These are phyloP conservation scores for Rhodeus uyekii DNA, from an alignment of 2,797 vertebrate species.

Conservation along the genomic window DNA sequence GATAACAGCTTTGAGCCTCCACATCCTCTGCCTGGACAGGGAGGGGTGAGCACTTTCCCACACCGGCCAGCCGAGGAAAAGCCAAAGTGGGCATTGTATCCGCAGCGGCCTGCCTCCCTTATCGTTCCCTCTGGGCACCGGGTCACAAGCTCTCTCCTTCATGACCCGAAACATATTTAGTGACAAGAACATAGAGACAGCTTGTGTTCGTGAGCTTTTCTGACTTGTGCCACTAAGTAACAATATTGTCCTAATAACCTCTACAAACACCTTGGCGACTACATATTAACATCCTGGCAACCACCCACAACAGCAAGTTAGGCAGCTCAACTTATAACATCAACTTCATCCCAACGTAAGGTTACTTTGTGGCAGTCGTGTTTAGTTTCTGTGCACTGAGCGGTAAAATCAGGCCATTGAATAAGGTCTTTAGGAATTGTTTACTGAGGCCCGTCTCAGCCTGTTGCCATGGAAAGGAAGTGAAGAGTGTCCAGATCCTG, in stretches of 20 bases:
- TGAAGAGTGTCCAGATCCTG: conserved; percentile 35
- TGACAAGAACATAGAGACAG: not conserved
- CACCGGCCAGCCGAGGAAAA: conserved; percentile 47
- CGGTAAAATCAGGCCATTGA: not conserved
- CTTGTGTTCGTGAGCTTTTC: not conserved
- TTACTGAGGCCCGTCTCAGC: conserved; percentile 33
- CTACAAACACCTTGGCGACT: too few species aligned
- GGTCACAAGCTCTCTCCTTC: conserved; percentile 15
- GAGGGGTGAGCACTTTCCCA: conserved; percentile 56
- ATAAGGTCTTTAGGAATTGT: conserved; percentile 13
- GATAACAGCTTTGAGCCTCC: conserved; percentile 56
- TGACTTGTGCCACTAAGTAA: not conserved
- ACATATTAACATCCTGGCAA: not conserved
- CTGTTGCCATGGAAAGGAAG: conserved; percentile 38
- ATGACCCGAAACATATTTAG: not conserved
- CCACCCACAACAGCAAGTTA: not conserved
- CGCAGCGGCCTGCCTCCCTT: conserved; percentile 11
- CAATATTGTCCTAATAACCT: not conserved
- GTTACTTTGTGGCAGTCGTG: conserved; percentile 30
- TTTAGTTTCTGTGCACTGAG: conserved; percentile 25
- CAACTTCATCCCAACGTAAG: not conserved
- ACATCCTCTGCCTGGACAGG: conserved; percentile 52
- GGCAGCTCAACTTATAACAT: not conserved
- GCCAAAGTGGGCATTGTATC: conserved; percentile 19
- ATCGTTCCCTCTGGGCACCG: conserved; percentile 21